Evolutionary conservation across 2,113 vertebrate genomes (phyloP).

Genomic region (Onychostruthus taczanowskii): DNA sequence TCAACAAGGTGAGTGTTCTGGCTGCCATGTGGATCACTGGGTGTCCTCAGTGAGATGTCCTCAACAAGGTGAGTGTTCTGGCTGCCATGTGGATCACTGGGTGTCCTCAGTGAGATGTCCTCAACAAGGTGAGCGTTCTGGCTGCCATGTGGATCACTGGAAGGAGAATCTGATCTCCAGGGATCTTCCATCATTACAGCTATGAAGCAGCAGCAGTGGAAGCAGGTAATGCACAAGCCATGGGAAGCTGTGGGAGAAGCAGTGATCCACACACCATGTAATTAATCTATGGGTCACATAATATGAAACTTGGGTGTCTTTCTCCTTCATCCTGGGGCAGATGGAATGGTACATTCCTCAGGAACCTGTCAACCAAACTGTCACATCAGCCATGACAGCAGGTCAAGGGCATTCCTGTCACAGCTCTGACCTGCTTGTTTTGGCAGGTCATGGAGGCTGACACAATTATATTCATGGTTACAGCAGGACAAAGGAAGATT

Average conservation of each 20-base stretch:
- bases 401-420: background rate
- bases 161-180: background rate
- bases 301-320: background rate
- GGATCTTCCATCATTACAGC: background rate
- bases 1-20: constrained; percentile 84
- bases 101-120: background rate
- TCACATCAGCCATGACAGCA: background rate
- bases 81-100: background rate
- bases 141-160: background rate
- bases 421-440: background rate
- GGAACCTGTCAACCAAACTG: background rate
- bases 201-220: background rate
- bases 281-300: background rate
- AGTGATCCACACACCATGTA: background rate
- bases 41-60: background rate
- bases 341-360: background rate
- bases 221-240: background rate
- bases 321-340: background rate
- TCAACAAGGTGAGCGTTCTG: constrained; percentile 84
- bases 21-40: background rate
- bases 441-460: background rate
- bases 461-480: background rate
- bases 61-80: constrained; percentile 84
- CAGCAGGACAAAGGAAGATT: background rate
- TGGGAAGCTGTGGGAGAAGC: background rate